Conservation (phyloP, 2,797 vertebrate species). For the Potorous gilbertii region DNA sequence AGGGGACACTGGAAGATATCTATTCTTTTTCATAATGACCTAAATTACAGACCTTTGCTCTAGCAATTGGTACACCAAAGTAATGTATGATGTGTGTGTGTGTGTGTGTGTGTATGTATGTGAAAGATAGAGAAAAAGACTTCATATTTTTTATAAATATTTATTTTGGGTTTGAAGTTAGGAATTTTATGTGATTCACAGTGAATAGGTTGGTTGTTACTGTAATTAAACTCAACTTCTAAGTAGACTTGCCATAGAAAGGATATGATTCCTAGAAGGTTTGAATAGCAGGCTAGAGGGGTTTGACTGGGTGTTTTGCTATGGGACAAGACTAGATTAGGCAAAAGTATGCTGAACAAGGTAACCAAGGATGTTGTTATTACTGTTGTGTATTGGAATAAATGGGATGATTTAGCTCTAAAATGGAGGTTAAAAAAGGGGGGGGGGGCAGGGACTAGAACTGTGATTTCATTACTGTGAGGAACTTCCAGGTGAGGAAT, state of each 20-base stretch:
- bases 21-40: conserved; percentile 22
- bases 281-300: background rate
- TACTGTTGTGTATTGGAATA: background rate
- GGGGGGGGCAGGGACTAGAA: background rate
- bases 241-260: background rate
- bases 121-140: background rate
- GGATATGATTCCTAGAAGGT: background rate
- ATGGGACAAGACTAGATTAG: background rate
- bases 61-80: background rate
- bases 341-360: background rate
- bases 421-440: background rate
- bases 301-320: background rate
- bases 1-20: conserved; percentile 15
- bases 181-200: background rate
- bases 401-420: background rate
- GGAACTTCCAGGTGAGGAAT: background rate
- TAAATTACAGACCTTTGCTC: background rate
- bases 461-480: background rate
- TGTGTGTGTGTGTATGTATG: too few relatives aligned
- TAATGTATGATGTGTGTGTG: background rate
- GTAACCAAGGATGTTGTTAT: background rate
- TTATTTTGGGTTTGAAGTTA: background rate
- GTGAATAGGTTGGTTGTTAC: background rate
- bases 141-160: background rate
- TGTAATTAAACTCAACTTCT: background rate